phyloP scores from a whole-genome alignment of 2,888 invertebrate genomes.

The Drosophila parthenogenetica region DNA sequence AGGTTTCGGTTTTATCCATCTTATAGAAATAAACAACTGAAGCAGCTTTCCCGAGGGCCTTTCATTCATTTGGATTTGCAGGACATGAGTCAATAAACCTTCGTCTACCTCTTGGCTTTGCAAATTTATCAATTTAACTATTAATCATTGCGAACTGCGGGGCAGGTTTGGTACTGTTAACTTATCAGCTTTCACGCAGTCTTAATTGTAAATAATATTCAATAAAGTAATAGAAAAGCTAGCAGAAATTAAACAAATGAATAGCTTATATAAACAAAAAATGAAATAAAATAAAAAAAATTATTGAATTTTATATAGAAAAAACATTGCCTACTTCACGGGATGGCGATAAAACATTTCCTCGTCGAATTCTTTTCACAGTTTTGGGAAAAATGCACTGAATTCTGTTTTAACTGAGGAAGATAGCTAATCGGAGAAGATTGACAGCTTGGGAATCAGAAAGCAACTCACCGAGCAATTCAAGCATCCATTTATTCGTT shows the following conservation, averaged over 20 bases:
- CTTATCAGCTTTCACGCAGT: neutral
- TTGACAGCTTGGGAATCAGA: neutral
- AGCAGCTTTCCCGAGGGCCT: constrained; percentile 2
- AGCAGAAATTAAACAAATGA: too few species aligned
- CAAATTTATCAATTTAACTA: neutral
- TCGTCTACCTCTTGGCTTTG: neutral
- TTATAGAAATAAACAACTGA: neutral
- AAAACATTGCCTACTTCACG: too few species aligned
- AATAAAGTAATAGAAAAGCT: too few species aligned
- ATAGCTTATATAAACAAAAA: too few species aligned
- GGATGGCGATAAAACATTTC: too few species aligned
- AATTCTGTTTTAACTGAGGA: too few species aligned
- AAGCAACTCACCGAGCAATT: constrained; percentile 43
- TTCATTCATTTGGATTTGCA: constrained; percentile 5
- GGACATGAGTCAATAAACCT: neutral
- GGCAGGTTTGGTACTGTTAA: neutral
- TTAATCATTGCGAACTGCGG: neutral
- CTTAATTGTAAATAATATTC: too few species aligned
- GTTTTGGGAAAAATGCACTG: too few species aligned
- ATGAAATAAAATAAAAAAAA: too few species aligned
- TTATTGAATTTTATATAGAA: too few species aligned
- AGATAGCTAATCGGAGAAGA: constrained; percentile 7
- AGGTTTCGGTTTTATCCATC: constrained; percentile 1
- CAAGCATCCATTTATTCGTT: constrained; percentile 31
- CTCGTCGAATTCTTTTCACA: too few species aligned